Conservation (phyloP, 1,140 invertebrate genomes). For the Drosophila eugracilis region DNA sequence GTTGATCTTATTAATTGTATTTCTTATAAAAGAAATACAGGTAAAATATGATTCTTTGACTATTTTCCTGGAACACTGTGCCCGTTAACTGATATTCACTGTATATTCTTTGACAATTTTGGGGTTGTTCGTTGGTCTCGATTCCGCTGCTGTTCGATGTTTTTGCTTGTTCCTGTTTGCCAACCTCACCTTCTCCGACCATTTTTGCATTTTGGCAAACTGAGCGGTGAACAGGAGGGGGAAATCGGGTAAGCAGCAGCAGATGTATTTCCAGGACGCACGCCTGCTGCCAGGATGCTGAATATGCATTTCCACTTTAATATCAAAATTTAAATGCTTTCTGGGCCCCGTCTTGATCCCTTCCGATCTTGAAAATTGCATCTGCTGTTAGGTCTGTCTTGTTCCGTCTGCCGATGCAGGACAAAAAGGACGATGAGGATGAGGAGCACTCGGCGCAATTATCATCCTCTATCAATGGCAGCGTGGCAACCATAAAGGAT, state of each 20-base stretch:
- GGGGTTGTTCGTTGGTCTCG: slow-evolving; percentile 27
- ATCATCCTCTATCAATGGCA: slow-evolving; percentile 58
- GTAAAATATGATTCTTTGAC: neutral
- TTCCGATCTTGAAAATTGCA: slow-evolving; percentile 77
- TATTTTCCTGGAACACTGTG: neutral
- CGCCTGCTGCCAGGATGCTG: slow-evolving; percentile 82
- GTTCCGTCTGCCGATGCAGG: slow-evolving; percentile 20
- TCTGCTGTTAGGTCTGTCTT: slow-evolving; percentile 61
- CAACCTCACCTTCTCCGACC: slow-evolving; percentile 55
- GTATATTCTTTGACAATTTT: slow-evolving; percentile 52
- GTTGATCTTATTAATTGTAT: no score
- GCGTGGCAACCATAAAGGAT: slow-evolving; percentile 26
- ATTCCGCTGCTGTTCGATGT: slow-evolving; percentile 15
- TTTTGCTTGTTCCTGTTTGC: slow-evolving; percentile 68
- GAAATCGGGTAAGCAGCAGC: slow-evolving; percentile 54
- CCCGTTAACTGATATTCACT: slow-evolving; percentile 7
- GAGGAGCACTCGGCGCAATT: slow-evolving; percentile 54
- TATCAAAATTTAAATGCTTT: slow-evolving; percentile 83
- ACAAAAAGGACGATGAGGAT: slow-evolving; percentile 42
- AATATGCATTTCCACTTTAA: slow-evolving; percentile 84
- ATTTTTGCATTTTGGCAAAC: slow-evolving; percentile 49
- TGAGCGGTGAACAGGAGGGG: slow-evolving; percentile 13
- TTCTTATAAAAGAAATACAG: no score
- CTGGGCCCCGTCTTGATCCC: slow-evolving; percentile 54
- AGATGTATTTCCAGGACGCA: slow-evolving; percentile 78